phyloP scores from a whole-genome alignment of 2,888 invertebrate genomes.

The Andrena camellia region DNA sequence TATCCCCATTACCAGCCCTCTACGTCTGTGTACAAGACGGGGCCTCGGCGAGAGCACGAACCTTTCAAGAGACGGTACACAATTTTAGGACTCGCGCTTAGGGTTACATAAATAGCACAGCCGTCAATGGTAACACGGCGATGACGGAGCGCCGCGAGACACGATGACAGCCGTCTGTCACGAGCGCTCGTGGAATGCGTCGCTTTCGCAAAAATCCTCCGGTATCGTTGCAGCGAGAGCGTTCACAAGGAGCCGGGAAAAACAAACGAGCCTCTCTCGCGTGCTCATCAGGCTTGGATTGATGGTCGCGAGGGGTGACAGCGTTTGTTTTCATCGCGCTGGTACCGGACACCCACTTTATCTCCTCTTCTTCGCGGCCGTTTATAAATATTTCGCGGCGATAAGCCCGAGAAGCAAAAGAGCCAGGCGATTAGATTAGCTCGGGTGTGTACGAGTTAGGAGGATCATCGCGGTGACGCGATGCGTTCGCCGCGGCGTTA shows the following conservation, averaged over 20 bases:
- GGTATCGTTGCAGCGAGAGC: background rate
- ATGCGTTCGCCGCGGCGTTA: background rate
- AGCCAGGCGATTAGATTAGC: constrained; percentile 44
- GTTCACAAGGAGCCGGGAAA: constrained; percentile 16
- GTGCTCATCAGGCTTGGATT: constrained; percentile 37
- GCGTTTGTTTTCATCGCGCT: constrained; percentile 33
- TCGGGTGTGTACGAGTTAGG: constrained; percentile 13
- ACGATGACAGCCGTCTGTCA: background rate
- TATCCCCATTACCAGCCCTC: too few relatives aligned
- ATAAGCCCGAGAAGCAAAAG: constrained; percentile 24
- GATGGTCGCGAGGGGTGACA: constrained; percentile 37
- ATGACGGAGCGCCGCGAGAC: background rate
- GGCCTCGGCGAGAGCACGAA: background rate
- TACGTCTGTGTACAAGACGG: background rate
- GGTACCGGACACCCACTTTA: constrained; percentile 11
- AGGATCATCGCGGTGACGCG: constrained; percentile 17
- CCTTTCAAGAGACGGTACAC: background rate
- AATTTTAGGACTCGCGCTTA: background rate
- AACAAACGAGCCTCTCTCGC: constrained; percentile 34
- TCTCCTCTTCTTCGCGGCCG: background rate
- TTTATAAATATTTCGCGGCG: constrained; percentile 40
- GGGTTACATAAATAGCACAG: background rate
- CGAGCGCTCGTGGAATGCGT: background rate
- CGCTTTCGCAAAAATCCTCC: background rate
- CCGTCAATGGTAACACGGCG: background rate